A percentile compares a stretch with the other conserved stretches of the same genome.
These are phyloP conservation scores for Serripes groenlandicus DNA, from an alignment of 2,888 invertebrate species.

Conservation along the genomic window DNA sequence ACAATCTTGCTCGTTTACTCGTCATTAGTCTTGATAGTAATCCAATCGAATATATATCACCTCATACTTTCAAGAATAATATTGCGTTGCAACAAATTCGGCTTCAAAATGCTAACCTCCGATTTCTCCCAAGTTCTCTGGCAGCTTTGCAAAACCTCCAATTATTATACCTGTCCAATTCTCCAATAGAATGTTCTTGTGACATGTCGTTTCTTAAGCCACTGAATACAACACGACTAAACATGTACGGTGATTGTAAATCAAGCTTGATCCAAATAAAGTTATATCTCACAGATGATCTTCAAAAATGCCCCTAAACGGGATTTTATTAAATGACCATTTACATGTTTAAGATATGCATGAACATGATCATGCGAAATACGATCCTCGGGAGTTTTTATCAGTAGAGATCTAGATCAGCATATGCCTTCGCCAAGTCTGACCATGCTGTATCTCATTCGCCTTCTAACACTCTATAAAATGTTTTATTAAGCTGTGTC, in stretches of 20 bases:
- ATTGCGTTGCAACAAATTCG: neutral
- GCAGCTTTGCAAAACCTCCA: neutral
- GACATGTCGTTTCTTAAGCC: neutral
- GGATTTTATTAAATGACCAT: no score
- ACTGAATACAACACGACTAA: neutral
- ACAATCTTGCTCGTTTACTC: neutral
- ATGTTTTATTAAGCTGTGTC: no score
- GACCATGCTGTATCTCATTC: no score
- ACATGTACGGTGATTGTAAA: neutral
- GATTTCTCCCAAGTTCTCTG: neutral
- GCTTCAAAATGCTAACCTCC: neutral
- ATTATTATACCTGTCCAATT: neutral
- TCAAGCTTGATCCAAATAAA: neutral
- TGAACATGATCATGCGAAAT: no score
- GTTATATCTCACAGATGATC: neutral
- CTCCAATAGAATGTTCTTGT: neutral
- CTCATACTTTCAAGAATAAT: neutral
- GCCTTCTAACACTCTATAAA: no score
- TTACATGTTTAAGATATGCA: no score
- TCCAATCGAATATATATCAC: conserved; percentile 11
- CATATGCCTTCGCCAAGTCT: no score
- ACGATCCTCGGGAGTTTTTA: no score
- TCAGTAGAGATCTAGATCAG: no score
- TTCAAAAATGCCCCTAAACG: no score
- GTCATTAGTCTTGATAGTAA: neutral